Percentiles rank a stretch among this genome's conserved stretches.
Evolutionary conservation across 2,888 invertebrate genomes (phyloP).

Genomic region (Dolomedes plantarius): DNA sequence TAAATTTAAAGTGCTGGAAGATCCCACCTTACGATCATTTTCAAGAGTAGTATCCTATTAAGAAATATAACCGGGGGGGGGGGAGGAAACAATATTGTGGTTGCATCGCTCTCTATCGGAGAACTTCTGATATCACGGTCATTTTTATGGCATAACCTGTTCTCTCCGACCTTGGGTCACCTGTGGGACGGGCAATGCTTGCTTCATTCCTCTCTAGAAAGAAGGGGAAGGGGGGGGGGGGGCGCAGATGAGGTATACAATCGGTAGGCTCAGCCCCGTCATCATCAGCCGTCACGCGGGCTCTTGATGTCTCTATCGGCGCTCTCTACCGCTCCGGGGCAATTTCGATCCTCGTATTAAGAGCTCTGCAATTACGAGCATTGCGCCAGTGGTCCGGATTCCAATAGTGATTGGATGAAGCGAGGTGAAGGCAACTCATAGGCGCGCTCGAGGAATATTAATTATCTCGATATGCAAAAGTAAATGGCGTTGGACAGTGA

Average conservation of each 20-base stretch:
- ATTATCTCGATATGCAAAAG: too few species aligned
- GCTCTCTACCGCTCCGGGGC: constrained; percentile 12
- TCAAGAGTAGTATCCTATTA: neutral
- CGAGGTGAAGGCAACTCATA: neutral
- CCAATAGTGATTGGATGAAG: neutral
- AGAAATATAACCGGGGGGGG: too few species aligned
- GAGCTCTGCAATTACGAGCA: neutral
- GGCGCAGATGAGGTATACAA: neutral
- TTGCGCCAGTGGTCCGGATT: neutral
- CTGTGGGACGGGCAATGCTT: neutral
- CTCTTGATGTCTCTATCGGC: constrained; percentile 57
- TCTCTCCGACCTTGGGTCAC: constrained; percentile 40
- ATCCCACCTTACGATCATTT: neutral
- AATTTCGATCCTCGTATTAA: neutral
- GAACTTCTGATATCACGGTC: too few species aligned
- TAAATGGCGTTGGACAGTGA: too few species aligned
- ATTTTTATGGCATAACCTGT: neutral
- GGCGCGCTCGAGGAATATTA: neutral
- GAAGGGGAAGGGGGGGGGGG: constrained; percentile 11
- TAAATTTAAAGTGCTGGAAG: too few species aligned
- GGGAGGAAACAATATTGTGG: too few species aligned
- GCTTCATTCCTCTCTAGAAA: neutral
- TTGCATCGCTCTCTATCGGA: too few species aligned
- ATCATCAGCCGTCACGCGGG: constrained; percentile 46
- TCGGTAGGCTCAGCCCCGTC: constrained; percentile 31